Base-by-base conservation (phyloP, 1,140 invertebrate genomes). In the Hesperophylax magnus region DNA sequence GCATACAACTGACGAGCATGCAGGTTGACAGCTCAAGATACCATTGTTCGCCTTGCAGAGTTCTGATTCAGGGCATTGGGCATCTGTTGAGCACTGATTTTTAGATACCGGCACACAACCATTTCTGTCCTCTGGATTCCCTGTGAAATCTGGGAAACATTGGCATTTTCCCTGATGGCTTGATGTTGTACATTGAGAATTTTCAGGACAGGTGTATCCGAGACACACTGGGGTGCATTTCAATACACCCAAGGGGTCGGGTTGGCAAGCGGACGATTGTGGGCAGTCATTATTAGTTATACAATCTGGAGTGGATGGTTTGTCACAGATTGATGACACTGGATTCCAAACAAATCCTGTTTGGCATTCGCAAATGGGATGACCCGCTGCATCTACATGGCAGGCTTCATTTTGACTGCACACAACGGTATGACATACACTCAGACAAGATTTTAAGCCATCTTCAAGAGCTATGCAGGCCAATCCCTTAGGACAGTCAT, bases 121-220 rank as follows among this genome's bases (percentile, higher is more conserved):
- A 80, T 93, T 94, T 18, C 97, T 92, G 86, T 97, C 96, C 85
- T 97, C 96, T 5, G 97, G 96, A 90, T 97, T 97, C 18, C 96
- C 97, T 20, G 92, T 92, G 86, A 92, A 97, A 3, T 95, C 95
- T n/a, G 91, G 86, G 3, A 94, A 87, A 86, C 96, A 97, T 85
- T 95, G 93, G 85, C 96, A 97, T 82, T 93, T 91, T 54, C 94
- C 95, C 84, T 92, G 91, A 84, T 97, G 96, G 77, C 93, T 91
- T 52, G 89, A 90, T 0, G 95, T 93, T 7, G 95, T 86, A 88
- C 97, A 98, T 80, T 94, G 92, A 0, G 96, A 94, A 86, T 97
- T 96, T 67, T 92, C 91, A 0, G 96, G 94, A 85, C 97, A 98
- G 7, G 94, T 96, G 84, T 96, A 96, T 78, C 93, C 92, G 27